phyloP scores from a whole-genome alignment of 2,888 invertebrate genomes.

The Toxonevra muliebris region DNA sequence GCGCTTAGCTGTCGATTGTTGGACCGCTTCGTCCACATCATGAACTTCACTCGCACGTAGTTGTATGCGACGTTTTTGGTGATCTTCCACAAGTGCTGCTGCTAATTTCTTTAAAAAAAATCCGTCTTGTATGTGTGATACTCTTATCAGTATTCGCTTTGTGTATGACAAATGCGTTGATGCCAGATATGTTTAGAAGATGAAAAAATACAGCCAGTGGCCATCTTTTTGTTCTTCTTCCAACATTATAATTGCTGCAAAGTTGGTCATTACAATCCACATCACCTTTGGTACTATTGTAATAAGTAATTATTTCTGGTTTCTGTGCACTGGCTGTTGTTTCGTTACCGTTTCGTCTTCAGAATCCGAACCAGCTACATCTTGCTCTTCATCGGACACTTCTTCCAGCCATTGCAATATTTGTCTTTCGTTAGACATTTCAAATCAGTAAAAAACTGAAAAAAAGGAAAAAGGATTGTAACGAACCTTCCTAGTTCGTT shows the following conservation, averaged over 20 bases:
- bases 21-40: slow-evolving; percentile 10
- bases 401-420: slow-evolving; percentile 11
- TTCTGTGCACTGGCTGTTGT: slow-evolving; percentile 23
- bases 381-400: slow-evolving; percentile 6
- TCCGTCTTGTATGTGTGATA: slow-evolving; percentile 26
- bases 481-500: too few relatives aligned
- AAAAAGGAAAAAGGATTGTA: neutral
- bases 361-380: slow-evolving; percentile 2
- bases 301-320: slow-evolving; percentile 32
- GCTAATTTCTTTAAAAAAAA: slow-evolving; percentile 33
- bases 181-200: slow-evolving; percentile 17
- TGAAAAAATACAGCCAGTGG: slow-evolving; percentile 26
- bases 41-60: too few relatives aligned
- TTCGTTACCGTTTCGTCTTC: slow-evolving; percentile 20
- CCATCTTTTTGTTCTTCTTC: slow-evolving; percentile 27
- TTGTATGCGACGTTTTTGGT: too few relatives aligned
- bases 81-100: slow-evolving; percentile 27
- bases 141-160: slow-evolving; percentile 31
- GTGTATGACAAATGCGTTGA: slow-evolving; percentile 17
- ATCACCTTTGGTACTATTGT: slow-evolving; percentile 29
- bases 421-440: slow-evolving; percentile 12
- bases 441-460: slow-evolving; percentile 6
- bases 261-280: slow-evolving; percentile 29
- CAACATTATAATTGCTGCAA: slow-evolving; percentile 24
- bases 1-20: slow-evolving; percentile 14